phyloP scores from a whole-genome alignment of 2,888 invertebrate species.

The Xestoiulus laeticollis region DNA sequence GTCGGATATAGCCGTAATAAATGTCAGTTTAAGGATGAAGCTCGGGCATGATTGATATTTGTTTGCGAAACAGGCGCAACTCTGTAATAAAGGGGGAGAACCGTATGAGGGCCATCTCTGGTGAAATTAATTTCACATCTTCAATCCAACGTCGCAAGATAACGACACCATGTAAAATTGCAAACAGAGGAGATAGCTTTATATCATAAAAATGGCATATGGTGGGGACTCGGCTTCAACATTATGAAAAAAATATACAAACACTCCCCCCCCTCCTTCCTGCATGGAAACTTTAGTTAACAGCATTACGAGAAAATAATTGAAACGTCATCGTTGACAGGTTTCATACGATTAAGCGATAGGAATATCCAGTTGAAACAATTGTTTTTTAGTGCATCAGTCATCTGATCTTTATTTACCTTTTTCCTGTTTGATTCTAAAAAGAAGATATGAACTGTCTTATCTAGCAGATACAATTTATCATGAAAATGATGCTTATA shows the following conservation, averaged over 20 bases:
- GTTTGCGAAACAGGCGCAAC: background rate
- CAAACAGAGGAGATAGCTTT: background rate
- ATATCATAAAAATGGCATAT: background rate
- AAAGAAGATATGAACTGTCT: background rate
- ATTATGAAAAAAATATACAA: background rate
- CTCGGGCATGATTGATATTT: background rate
- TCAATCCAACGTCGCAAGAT: background rate
- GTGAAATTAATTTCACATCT: slow-evolving; percentile 15
- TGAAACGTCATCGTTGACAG: slow-evolving; percentile 23
- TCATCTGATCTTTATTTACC: slow-evolving; percentile 1
- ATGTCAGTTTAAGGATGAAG: background rate
- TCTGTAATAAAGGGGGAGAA: background rate
- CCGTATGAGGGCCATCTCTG: background rate
- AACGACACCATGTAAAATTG: background rate
- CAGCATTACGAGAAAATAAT: background rate
- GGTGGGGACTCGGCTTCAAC: background rate
- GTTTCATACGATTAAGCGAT: background rate
- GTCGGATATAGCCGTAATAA: background rate
- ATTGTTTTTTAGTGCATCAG: background rate
- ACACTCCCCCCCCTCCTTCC: background rate
- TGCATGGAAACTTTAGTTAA: background rate
- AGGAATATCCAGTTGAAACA: background rate
- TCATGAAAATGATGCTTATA: background rate
- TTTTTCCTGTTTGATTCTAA: background rate
- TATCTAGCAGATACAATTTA: background rate